These are phyloP conservation scores for Phragmatobia fuliginosa DNA, from an alignment of 2,888 invertebrate species.

Conservation along the genomic window DNA sequence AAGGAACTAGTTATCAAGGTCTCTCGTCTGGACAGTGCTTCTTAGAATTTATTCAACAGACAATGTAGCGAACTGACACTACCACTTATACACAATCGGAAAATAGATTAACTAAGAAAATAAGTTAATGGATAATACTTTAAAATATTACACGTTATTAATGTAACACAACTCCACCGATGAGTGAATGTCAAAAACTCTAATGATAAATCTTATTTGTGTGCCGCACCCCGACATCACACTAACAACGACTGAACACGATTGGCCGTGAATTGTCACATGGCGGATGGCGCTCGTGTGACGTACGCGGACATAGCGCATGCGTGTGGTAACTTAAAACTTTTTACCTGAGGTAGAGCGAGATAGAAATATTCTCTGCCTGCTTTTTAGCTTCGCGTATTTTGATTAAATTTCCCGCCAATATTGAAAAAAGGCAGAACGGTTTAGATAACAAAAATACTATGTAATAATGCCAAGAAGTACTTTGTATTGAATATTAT, in stretches of 20 bases:
- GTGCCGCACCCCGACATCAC: constrained; percentile 66
- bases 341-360: constrained; percentile 64
- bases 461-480: not conserved
- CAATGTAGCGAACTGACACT: constrained; percentile 69
- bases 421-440: constrained; percentile 24
- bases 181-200: constrained; percentile 68
- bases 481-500: not conserved
- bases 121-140: constrained; percentile 17
- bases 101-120: constrained; percentile 21
- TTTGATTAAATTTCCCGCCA: constrained; percentile 36
- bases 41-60: constrained; percentile 77
- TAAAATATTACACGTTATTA: constrained; percentile 43
- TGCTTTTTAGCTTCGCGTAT: not conserved
- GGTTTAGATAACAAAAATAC: not conserved
- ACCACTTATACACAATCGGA: constrained; percentile 47
- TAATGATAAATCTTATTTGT: constrained; percentile 60
- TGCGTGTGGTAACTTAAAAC: constrained; percentile 71
- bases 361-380: constrained; percentile 36
- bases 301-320: constrained; percentile 74
- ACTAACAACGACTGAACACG: constrained; percentile 64
- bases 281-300: constrained; percentile 56
- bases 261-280: constrained; percentile 75
- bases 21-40: constrained; percentile 82
- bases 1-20: constrained; percentile 87
- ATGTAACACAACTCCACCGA: constrained; percentile 53